Evolutionary conservation across 2,797 vertebrate species (phyloP), one percentile per base, ranked within the genome.

Genomic region (Danio jaintianensis): DNA sequence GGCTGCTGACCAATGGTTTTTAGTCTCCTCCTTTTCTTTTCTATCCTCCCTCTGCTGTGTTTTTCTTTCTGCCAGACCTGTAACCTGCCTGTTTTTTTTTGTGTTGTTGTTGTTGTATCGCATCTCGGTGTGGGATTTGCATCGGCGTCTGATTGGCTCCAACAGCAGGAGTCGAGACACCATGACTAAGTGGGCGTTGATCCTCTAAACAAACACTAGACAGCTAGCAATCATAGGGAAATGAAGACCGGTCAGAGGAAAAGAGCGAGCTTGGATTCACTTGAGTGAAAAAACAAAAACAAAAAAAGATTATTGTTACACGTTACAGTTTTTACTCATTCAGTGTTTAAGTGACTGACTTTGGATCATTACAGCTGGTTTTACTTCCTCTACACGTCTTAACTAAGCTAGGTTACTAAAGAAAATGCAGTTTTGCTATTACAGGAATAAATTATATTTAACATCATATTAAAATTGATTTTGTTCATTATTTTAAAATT

Each of bases 1-100:
- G 81, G 87, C 89, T 88, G 85, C 87, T 88, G 86, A 90, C 90
- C 89, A 89, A 85, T 84, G 79, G 82, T 43, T 82, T 76, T 62
- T 12, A 64, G 83, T 73, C 72, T 72, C 82, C 79, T 74, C 70
- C 62, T 48, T 84, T 72, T 80, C 82, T 86, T 81, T 84, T 86
- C 82, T 84, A 77, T 83, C 38, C 82, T 50, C 56, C 58, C 66
- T 67, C 76, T 82, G n/a, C 45, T 79, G 12, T 59, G 59, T 40
- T 48, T 45, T 56, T 43, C 10, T 4, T 50, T 67, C 29, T 40
- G 29, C 12, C 42, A 47, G 22, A 69, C 71, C 62, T 11, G n/a
- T 68, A 62, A 85, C 78, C 81, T 84, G 81, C 18, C 20, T 36
- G 48, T n/a, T n/a, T n/a, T n/a, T n/a, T n/a, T n/a, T n/a, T n/a